Evolutionary conservation across 2,797 vertebrate genomes (phyloP).

Genomic region (Pipistrellus pygmaeus): DNA sequence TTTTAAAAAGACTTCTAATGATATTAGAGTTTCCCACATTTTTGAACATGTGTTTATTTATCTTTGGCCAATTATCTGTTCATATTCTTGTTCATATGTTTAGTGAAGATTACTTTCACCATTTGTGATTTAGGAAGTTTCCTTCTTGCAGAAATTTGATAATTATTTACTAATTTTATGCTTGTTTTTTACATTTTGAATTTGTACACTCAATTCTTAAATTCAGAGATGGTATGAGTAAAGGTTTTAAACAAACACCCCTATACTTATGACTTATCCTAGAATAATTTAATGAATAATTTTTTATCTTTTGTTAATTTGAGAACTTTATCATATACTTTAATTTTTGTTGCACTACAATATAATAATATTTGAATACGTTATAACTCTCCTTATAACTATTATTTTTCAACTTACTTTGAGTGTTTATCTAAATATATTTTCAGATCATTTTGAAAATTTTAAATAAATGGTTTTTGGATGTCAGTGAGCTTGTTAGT

Average conservation of each 20-base stretch:
- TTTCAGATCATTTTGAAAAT: conserved; percentile 37
- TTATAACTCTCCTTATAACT: conserved; percentile 13
- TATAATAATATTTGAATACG: conserved; percentile 36
- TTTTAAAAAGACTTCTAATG: conserved; percentile 44
- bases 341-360: neutral
- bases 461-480: conserved; percentile 30
- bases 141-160: conserved; percentile 20
- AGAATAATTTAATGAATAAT: conserved; percentile 11
- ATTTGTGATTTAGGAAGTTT: conserved; percentile 43
- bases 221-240: conserved; percentile 11
- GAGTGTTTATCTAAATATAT: neutral
- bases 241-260: neutral
- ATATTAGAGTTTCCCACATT: neutral
- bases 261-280: neutral
- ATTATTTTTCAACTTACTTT: conserved; percentile 31
- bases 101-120: neutral
- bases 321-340: conserved; percentile 18
- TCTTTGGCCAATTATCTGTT: conserved; percentile 1
- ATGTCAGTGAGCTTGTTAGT: conserved; percentile 32
- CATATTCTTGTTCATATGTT: neutral
- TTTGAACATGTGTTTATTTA: conserved; percentile 24
- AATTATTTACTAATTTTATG: conserved; percentile 41
- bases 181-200: conserved; percentile 36
- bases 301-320: neutral
- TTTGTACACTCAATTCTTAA: conserved; percentile 44